Conservation (phyloP, 1,140 invertebrate species). For the Drosophila teissieri region DNA sequence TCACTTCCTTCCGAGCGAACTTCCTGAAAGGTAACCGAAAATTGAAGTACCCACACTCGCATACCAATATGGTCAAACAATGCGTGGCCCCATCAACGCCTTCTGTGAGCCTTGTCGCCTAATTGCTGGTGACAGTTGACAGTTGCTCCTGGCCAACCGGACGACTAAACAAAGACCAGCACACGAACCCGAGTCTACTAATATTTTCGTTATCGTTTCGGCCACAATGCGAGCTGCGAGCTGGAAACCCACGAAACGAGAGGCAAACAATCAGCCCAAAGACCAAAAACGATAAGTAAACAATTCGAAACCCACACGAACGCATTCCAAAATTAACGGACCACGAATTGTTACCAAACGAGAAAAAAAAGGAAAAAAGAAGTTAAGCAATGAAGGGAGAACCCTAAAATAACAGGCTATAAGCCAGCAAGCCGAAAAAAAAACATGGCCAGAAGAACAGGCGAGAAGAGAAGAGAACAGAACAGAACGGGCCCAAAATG, state of each 20-base stretch:
- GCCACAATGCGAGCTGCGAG: slow-evolving; percentile 51
- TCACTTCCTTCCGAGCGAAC: slow-evolving; percentile 15
- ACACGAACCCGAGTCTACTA: slow-evolving; percentile 68
- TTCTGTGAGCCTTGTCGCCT: slow-evolving; percentile 57
- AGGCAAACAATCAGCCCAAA: slow-evolving; percentile 65
- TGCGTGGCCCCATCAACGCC: slow-evolving; percentile 57
- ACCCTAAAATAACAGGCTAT: slow-evolving; percentile 75
- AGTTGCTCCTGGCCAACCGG: slow-evolving; percentile 33
- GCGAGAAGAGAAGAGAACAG: slow-evolving; percentile 27
- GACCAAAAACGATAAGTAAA: slow-evolving; percentile 73
- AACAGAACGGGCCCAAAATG: slow-evolving; percentile 57
- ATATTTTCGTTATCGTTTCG: slow-evolving; percentile 76
- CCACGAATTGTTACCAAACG: slow-evolving; percentile 77
- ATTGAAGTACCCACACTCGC: neutral
- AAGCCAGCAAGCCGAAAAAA: slow-evolving; percentile 46
- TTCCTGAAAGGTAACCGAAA: slow-evolving; percentile 60
- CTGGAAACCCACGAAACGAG: slow-evolving; percentile 39
- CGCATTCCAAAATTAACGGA: slow-evolving; percentile 40
- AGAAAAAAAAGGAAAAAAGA: slow-evolving; percentile 16
- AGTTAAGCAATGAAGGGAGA: slow-evolving; percentile 31
- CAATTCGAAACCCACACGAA: slow-evolving; percentile 54
- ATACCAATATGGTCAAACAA: slow-evolving; percentile 20
- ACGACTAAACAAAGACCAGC: slow-evolving; percentile 26
- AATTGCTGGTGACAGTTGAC: slow-evolving; percentile 78
- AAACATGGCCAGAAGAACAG: slow-evolving; percentile 76